A percentile compares a stretch with the other conserved stretches of the same genome.
These are phyloP conservation scores for Caenorhabditis brenneri DNA, from an alignment of 1,140 invertebrate species.

Conservation along the genomic window DNA sequence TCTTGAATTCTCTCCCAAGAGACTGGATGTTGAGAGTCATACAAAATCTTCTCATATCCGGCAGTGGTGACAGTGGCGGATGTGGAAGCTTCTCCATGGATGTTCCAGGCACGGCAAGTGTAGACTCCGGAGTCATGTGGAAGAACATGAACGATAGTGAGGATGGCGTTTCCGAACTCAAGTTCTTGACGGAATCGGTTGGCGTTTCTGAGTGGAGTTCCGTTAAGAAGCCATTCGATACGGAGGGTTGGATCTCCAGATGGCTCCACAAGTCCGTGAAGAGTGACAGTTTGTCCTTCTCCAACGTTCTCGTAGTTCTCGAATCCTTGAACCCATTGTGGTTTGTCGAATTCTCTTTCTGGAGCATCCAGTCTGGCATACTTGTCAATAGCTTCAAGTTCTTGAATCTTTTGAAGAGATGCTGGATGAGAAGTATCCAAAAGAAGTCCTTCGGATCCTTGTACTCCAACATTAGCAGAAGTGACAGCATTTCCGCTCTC, in stretches of 20 bases:
- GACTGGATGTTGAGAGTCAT: constrained; percentile 63
- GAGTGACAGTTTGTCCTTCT: constrained; percentile 63
- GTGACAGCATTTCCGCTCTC: constrained; percentile 87
- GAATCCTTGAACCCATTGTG: constrained; percentile 66
- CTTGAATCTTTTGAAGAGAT: constrained; percentile 81
- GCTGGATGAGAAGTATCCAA: constrained; percentile 82
- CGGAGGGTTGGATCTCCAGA: constrained; percentile 93
- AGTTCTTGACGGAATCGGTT: constrained; percentile 71
- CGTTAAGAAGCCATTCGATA: constrained; percentile 93
- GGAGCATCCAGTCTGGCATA: constrained; percentile 88
- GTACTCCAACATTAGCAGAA: constrained; percentile 83
- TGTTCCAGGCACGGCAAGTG: constrained; percentile 88
- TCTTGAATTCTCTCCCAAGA: constrained; percentile 70
- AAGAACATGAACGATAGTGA: constrained; percentile 86
- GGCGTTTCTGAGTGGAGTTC: constrained; percentile 80
- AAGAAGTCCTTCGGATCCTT: constrained; percentile 77
- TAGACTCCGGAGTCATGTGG: constrained; percentile 90
- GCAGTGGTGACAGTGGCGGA: constrained; percentile 83
- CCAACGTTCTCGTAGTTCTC: constrained; percentile 65
- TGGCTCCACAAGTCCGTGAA: constrained; percentile 80
- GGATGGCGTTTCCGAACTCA: constrained; percentile 88
- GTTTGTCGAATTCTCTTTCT: constrained; percentile 65
- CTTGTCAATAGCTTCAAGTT: constrained; percentile 90
- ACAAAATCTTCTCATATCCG: constrained; percentile 66
- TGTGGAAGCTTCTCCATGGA: constrained; percentile 87